Evolutionary conservation across 2,113 vertebrate species (phyloP).

Genomic region (Ailuropoda melanoleuca): DNA sequence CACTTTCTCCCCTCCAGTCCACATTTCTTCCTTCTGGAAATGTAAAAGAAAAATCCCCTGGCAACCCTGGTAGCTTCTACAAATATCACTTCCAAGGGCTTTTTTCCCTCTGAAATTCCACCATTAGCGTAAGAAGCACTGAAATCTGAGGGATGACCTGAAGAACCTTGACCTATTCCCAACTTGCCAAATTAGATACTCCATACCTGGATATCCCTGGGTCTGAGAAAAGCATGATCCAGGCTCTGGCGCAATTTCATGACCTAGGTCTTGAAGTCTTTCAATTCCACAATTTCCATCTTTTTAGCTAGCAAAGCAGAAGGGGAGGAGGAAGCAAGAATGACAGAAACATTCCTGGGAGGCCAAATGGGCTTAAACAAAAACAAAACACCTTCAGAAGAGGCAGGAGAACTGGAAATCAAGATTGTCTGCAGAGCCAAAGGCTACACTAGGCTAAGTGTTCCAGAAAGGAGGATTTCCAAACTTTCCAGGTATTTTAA

Average conservation of each 20-base stretch:
- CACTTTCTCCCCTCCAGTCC: not conserved
- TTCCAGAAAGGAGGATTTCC: not conserved
- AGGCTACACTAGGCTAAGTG: not conserved
- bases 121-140: not conserved
- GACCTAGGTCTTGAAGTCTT: not conserved
- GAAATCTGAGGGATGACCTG: not conserved
- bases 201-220: not conserved
- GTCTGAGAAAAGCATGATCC: not conserved
- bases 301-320: not conserved
- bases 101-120: not conserved
- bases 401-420: not conserved
- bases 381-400: not conserved
- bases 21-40: not conserved
- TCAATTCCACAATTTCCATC: not conserved
- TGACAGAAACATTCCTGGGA: not conserved
- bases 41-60: not conserved
- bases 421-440: not conserved
- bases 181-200: not conserved
- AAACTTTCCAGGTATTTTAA: not conserved
- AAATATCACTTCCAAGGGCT: not conserved
- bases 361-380: not conserved
- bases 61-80: not conserved
- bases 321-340: not conserved
- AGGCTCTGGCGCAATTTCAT: not conserved
- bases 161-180: not conserved